Base-by-base conservation (phyloP, 2,888 invertebrate species). In the Bugulina stolonifera region DNA sequence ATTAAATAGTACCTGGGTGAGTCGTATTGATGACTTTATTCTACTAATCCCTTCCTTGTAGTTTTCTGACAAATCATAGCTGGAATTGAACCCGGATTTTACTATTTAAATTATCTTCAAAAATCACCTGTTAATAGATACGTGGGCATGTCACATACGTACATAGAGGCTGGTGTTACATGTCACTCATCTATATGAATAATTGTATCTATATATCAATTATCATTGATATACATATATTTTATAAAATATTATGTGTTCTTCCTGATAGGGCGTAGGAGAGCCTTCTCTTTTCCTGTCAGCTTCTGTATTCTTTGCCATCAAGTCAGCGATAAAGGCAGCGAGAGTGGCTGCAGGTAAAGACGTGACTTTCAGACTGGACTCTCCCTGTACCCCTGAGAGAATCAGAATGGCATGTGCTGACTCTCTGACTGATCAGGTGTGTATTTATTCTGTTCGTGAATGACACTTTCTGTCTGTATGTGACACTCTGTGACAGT, bases 361-460 rank as follows among this genome's bases (percentile, higher is more conserved):
- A 1, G 52, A 54, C 0, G 77, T 76, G 0, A 70, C 75, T 54
- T 93, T 92, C 80, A 82, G 86, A 57, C 74, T 81, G 32, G 89
- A 93, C 78, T 88, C 93, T 0, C 96, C 96, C 1, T 93, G 94
- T 0, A 94, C 95, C 0, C 88, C 92, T 0, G 92, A 92, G 22
- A 88, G 90, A 73, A 94, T 97, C 78, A 88, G 94, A 70, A 90
- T 93, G 89, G 91, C 92, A 18, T 95, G 94, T 79, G 87, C 89
- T 77, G 95, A 96, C 83, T 86, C 89, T 69, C 74, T 80, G 71
- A 72, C 74, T 10, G 71, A 74, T 70, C 73, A 75, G 74, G 77
- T 77, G 25, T 10, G 22, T 18, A 23, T 64, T 32, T 72, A 27
- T 54, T 34, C 34, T 70, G 73, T n/a, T n/a, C n/a, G n/a, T n/a